Evolutionary conservation across 2,888 invertebrate species (phyloP).

Genomic region (Drosophila melanosoma): DNA sequence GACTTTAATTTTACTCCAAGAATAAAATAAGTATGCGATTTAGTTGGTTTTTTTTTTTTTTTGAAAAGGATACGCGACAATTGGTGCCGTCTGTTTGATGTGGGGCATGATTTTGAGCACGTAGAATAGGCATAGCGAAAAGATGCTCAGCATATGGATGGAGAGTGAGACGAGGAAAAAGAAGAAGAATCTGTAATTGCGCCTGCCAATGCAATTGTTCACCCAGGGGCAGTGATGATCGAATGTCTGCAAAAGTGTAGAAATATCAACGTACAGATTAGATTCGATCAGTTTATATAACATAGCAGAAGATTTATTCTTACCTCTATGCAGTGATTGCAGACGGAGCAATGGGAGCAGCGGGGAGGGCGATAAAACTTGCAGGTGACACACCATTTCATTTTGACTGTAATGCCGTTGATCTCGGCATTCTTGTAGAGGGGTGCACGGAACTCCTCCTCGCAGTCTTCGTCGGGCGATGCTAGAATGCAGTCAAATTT

Average conservation of each 20-base stretch:
- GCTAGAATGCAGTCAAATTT: conserved; percentile 87
- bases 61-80: conserved; percentile 94
- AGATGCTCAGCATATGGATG: conserved; percentile 99
- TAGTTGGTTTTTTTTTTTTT: conserved; percentile 1
- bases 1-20: not conserved
- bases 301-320: conserved; percentile 54
- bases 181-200: conserved; percentile 99
- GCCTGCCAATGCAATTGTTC: conserved; percentile 97
- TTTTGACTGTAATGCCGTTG: conserved; percentile 98
- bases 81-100: conserved; percentile 92
- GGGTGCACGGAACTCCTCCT: conserved; percentile 98
- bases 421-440: conserved; percentile 99
- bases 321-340: conserved; percentile 99
- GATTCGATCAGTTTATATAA: not conserved
- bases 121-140: conserved; percentile 96
- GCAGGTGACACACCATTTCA: conserved; percentile 99
- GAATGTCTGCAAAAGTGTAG: conserved; percentile 91
- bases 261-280: not conserved
- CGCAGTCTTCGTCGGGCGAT: conserved; percentile 97
- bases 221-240: conserved; percentile 99
- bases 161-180: conserved; percentile 98
- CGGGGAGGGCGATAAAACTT: conserved; percentile 99
- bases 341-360: conserved; percentile 99
- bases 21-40: not conserved
- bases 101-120: conserved; percentile 94